Evolutionary conservation across 2,797 vertebrate genomes (phyloP).

Genomic region (Steatocranus sp.): DNA sequence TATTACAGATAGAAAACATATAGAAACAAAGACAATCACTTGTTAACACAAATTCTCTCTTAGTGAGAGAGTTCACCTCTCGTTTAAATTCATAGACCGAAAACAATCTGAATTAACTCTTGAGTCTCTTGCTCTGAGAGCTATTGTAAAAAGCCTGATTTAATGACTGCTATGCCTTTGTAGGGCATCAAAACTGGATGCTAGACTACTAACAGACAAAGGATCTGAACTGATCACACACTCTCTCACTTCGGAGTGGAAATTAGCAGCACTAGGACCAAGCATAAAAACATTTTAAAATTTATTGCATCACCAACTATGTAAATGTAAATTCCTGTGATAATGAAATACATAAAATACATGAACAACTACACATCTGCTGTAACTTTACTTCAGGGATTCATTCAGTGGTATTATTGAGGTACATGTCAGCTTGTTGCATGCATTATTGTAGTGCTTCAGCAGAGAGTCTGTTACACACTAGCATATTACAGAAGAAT

Average conservation of each 20-base stretch:
- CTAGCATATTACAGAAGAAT: background rate
- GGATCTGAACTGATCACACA: background rate
- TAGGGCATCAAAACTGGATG: background rate
- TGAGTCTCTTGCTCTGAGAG: background rate
- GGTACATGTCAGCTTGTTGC: background rate
- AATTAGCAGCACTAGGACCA: background rate
- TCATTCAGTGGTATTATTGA: background rate
- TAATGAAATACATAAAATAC: background rate
- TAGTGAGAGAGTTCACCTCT: background rate
- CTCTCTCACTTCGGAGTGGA: background rate
- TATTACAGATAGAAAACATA: background rate
- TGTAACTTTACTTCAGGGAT: background rate
- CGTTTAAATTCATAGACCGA: background rate
- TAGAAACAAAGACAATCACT: background rate
- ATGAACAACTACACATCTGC: background rate
- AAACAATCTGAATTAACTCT: background rate
- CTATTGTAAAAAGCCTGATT: background rate
- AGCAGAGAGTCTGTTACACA: background rate
- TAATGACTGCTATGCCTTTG: background rate
- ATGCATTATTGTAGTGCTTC: background rate
- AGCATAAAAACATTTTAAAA: background rate
- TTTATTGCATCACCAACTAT: background rate
- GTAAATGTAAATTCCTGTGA: background rate
- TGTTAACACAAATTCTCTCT: background rate
- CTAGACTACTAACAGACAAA: background rate